These are phyloP conservation scores for Bagarius yarrelli DNA, from an alignment of 2,113 vertebrate species.

Conservation along the genomic window DNA sequence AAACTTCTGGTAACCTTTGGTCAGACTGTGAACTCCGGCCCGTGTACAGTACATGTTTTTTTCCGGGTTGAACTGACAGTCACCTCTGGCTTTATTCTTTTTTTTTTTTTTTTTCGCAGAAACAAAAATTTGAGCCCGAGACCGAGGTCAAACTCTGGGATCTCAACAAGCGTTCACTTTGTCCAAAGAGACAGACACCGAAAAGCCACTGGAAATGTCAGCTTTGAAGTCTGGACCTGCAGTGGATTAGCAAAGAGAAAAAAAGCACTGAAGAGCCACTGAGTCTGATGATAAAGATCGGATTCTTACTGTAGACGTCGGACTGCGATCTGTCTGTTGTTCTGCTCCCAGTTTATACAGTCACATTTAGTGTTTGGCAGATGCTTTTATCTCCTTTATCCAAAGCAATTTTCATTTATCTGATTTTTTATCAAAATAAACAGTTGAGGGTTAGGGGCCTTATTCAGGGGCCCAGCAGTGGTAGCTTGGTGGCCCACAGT, in stretches of 20 bases:
- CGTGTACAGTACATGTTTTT: slow-evolving; percentile 52
- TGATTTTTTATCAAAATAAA: too few relatives aligned
- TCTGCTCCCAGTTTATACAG: not conserved
- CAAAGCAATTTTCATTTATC: too few relatives aligned
- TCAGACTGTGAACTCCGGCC: slow-evolving; percentile 53
- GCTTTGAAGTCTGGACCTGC: slow-evolving; percentile 50
- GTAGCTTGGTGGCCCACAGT: too few relatives aligned
- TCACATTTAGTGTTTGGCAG: too few relatives aligned
- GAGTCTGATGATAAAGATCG: slow-evolving; percentile 27
- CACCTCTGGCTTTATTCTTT: slow-evolving; percentile 53
- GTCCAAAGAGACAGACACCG: slow-evolving; percentile 37
- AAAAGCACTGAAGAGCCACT: slow-evolving; percentile 48
- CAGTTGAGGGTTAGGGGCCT: too few relatives aligned
- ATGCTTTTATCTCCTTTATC: too few relatives aligned
- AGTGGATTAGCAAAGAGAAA: slow-evolving; percentile 28
- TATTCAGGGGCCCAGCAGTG: too few relatives aligned
- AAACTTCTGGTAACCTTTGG: slow-evolving; percentile 59
- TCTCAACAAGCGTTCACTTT: slow-evolving; percentile 52
- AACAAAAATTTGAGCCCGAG: slow-evolving; percentile 53
- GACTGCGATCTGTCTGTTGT: slow-evolving; percentile 7
- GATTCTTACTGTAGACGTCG: not conserved
- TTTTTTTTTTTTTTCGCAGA: slow-evolving; percentile 47
- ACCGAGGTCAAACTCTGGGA: slow-evolving; percentile 46
- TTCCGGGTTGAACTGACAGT: slow-evolving; percentile 55
- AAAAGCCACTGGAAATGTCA: slow-evolving; percentile 26